These are phyloP conservation scores for Protobothrops mucrosquamatus DNA, from an alignment of 2,113 vertebrate genomes.

Conservation along the genomic window DNA sequence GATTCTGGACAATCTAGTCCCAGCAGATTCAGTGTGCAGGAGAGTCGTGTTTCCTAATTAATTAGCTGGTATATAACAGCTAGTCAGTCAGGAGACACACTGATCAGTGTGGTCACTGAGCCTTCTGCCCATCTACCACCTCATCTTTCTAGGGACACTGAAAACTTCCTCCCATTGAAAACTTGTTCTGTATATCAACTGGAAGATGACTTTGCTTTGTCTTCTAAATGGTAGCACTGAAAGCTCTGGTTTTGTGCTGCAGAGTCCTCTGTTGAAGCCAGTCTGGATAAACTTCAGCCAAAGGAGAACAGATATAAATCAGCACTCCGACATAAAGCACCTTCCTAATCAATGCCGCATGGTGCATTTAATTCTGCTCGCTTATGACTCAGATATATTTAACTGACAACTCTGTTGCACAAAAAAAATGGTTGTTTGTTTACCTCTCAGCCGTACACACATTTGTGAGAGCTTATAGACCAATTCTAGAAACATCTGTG, in stretches of 20 bases:
- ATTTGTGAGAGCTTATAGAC: background rate
- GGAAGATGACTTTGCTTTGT: background rate
- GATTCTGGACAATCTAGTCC: background rate
- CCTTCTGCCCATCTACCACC: no score
- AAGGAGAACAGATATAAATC: background rate
- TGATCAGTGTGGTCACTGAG: fast-evolving
- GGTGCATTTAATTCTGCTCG: constrained; percentile 34
- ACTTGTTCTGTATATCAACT: background rate
- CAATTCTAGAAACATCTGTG: background rate
- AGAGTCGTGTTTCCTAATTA: background rate
- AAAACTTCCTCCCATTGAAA: background rate
- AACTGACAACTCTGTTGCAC: background rate
- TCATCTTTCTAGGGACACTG: background rate
- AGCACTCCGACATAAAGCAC: background rate
- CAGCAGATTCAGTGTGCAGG: background rate
- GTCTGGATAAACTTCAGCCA: background rate
- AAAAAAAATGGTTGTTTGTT: background rate
- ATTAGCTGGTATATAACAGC: background rate
- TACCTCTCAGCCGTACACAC: background rate
- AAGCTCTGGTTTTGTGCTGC: background rate
- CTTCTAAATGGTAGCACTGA: background rate
- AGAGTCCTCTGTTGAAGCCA: background rate
- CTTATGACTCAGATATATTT: constrained; percentile 22
- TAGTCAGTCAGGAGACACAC: background rate
- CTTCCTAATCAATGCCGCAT: constrained; percentile 35